Evolutionary conservation across 1,140 invertebrate species (phyloP).

Genomic region (Phortica variegata): DNA sequence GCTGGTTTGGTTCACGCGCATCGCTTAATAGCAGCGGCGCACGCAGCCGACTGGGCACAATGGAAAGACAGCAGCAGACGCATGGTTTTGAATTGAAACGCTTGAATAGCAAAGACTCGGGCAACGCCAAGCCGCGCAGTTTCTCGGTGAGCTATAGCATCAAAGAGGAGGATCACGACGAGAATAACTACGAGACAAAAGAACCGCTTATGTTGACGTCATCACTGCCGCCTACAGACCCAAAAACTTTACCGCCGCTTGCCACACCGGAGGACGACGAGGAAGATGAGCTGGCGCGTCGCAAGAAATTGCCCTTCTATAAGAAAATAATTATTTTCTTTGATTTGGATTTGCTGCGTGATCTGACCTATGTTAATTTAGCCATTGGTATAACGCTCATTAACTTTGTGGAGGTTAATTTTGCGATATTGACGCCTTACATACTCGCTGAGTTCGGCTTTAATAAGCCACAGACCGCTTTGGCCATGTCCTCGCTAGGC

Average conservation of each 20-base stretch:
- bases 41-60: constrained; percentile 37
- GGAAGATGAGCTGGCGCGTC: constrained; percentile 31
- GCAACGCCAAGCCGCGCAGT: constrained; percentile 23
- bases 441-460: constrained; percentile 65
- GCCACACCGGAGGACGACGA: constrained; percentile 29
- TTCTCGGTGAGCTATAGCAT: constrained; percentile 47
- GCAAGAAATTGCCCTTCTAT: constrained; percentile 58
- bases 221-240: background rate
- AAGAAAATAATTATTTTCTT: constrained; percentile 64
- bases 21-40: constrained; percentile 45
- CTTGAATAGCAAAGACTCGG: constrained; percentile 30
- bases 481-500: constrained; percentile 65
- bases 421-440: constrained; percentile 69
- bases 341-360: constrained; percentile 66
- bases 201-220: no score
- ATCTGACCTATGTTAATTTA: constrained; percentile 68
- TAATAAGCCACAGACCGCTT: constrained; percentile 60
- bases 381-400: constrained; percentile 69
- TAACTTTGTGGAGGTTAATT: constrained; percentile 70
- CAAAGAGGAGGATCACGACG: constrained; percentile 32
- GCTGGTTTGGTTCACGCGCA: constrained; percentile 61
- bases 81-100: constrained; percentile 37
- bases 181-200: constrained; percentile 4
- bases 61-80: constrained; percentile 28
- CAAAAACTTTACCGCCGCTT: background rate